Base-by-base conservation (phyloP, 2,888 invertebrate species). In the Pachycephus smyrnensis region DNA sequence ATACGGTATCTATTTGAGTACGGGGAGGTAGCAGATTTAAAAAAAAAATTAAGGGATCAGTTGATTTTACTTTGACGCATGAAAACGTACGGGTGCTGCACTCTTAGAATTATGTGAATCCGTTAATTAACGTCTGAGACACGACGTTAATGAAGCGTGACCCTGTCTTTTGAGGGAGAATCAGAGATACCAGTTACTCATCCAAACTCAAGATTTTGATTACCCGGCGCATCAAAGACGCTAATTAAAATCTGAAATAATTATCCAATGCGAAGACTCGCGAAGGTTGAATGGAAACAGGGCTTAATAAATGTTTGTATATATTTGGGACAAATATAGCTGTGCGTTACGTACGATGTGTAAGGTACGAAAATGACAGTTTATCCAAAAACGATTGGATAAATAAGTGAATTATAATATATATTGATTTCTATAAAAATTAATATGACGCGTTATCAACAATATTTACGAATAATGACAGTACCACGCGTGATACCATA, bases 181-280 rank as follows among this genome's bases (percentile, higher is more conserved):
- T 86, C 83, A 31, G 55, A 55, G 71, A 71, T 32, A 11, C 71
- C 71, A 37, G 74, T 75, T 76, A 55, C 55, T 79, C 75, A 12
- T 75, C 75, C 73, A 80, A 83, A 82, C 82, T 82, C 84, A 86
- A 88, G 86, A 88, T 86, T 89, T 85, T 89, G 86, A 89, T 89
- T 89, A 89, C 87, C 75, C 77, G 55, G 73, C 40, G 32, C 79
- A 75, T 76, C 79, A 77, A 77, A 79, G 76, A 36, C 77, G 69
- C 71, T 77, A 75, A 78, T 78, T 73, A 55, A 76, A 83, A 82
- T 82, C 80, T 71, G 81, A 77, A 84, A 85, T 84, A 84, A 85
- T 84, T 84, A 82, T 81, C 73, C 75, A 80, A 81, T 84, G 23
- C 23, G 55, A 55, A 55, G 23, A 9, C 23, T 55, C 23, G 4